These are phyloP conservation scores for Beris morrisii DNA, from an alignment of 2,888 invertebrate genomes.

Conservation along the genomic window DNA sequence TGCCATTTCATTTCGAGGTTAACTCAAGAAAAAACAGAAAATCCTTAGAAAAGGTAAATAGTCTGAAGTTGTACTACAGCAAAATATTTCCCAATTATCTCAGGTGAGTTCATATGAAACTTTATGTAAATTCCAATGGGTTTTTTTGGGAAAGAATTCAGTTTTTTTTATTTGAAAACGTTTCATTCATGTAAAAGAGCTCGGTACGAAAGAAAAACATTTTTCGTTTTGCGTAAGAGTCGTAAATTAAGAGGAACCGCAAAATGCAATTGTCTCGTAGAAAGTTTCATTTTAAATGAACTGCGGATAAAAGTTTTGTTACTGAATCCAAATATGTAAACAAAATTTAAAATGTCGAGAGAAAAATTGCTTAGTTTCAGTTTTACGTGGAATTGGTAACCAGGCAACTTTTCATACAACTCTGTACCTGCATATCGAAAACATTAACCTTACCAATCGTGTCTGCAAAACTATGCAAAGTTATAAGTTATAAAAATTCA, in stretches of 20 bases:
- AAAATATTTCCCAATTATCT: too few relatives aligned
- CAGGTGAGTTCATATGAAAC: not conserved
- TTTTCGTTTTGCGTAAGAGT: slow-evolving; percentile 13
- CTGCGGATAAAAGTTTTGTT: slow-evolving; percentile 38
- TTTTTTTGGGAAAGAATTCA: not conserved
- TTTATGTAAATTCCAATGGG: slow-evolving; percentile 15
- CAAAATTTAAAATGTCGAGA: too few relatives aligned
- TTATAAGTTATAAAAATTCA: too few relatives aligned
- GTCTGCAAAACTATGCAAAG: too few relatives aligned
- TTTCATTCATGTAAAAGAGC: not conserved
- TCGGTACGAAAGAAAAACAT: not conserved
- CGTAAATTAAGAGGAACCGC: slow-evolving; percentile 28
- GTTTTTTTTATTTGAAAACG: too few relatives aligned
- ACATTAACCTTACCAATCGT: too few relatives aligned
- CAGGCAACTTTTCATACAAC: too few relatives aligned
- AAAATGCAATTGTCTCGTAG: slow-evolving; percentile 35
- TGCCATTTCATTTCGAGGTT: too few relatives aligned
- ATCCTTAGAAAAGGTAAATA: too few relatives aligned
- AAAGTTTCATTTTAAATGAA: slow-evolving; percentile 38
- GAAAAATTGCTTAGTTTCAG: not conserved
- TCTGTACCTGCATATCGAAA: too few relatives aligned
- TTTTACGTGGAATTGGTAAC: not conserved
- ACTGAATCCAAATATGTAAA: not conserved
- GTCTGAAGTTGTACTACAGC: too few relatives aligned
- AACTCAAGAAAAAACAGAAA: too few relatives aligned